Evolutionary conservation across 1,140 invertebrate genomes (phyloP), one percentile per base, ranked within the genome.

Genomic region (Dendroctonus ponderosae): DNA sequence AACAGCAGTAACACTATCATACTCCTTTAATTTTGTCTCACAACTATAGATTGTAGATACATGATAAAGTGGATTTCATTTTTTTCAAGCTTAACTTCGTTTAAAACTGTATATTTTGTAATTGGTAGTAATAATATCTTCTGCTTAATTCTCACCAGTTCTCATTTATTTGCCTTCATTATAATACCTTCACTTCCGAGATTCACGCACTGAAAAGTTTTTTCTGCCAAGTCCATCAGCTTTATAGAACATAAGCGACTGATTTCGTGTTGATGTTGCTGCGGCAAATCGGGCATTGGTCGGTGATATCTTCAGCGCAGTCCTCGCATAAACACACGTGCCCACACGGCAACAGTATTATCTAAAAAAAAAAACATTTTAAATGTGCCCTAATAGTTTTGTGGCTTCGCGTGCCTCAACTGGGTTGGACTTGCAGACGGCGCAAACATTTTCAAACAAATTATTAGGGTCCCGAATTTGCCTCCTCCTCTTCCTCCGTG

Each of bases 311-410:
- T 57, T 86, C 83, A 3, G 88, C 84, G 75, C 91, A 93, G 76
- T 93, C 90, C 79, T 91, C 90, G 74, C 91, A 93, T 42, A 92
- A 77, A 68, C 89, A 91, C 0, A 93, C 89, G 76, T 93, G 91
- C 0, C 91, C 91, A 77, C 91, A 93, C 1, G 89, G 89, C 60
- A 92, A 76, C 43, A 93, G 74, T 72, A 93, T 91, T 14, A 92
- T 86, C 87, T 90, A 70, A 70, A 72, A 67, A 58, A 70, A 66
- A 7, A 39, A 11, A 41, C 3, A n/a, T 58, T 42, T 8, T 40
- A 41, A 7, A 15, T 61, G n/a, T 12, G 48, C 15, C 5, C 38
- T 11, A 14, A 62, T 15, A 50, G 9, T 58, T 62, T 26, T 26
- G 26, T 26, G 14, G 15, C 9, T 53, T 50, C 12, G 52, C 42